phyloP scores from a whole-genome alignment of 2,888 invertebrate genomes.

The Tetragonisca angustula region DNA sequence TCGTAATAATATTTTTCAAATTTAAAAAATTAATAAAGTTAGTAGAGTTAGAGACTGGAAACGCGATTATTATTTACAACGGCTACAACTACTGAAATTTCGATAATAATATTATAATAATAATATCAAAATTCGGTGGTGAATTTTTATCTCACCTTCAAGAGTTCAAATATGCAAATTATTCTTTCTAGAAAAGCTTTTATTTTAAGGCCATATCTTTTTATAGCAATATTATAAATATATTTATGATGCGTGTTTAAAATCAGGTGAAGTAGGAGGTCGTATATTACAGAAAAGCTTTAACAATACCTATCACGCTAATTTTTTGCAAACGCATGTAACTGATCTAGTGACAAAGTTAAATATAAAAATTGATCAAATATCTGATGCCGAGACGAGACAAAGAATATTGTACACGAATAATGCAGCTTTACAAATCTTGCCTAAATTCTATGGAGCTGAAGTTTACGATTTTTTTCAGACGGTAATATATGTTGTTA shows the following conservation, averaged over 20 bases:
- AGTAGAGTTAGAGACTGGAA: too few relatives aligned
- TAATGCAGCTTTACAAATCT: slow-evolving; percentile 31
- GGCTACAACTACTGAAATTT: too few relatives aligned
- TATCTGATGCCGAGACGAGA: slow-evolving; percentile 15
- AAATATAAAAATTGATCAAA: slow-evolving; percentile 45
- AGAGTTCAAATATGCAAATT: not conserved
- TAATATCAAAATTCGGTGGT: too few relatives aligned
- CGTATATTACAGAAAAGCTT: slow-evolving; percentile 33
- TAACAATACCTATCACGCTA: slow-evolving; percentile 65
- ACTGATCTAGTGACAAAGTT: slow-evolving; percentile 58
- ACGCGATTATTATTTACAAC: too few relatives aligned
- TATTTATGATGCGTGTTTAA: not conserved
- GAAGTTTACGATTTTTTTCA: slow-evolving; percentile 73
- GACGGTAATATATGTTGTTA: slow-evolving; percentile 56
- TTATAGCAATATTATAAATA: not conserved
- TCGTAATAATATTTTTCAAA: too few relatives aligned
- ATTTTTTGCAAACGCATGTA: slow-evolving; percentile 66
- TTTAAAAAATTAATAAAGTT: too few relatives aligned
- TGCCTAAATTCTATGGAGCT: slow-evolving; percentile 62
- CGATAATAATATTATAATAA: too few relatives aligned
- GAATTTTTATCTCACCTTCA: too few relatives aligned
- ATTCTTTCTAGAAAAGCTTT: not conserved
- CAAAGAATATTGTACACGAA: slow-evolving; percentile 56
- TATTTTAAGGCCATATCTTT: too few relatives aligned
- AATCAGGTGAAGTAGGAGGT: slow-evolving; percentile 48